These are phyloP conservation scores for Eurystomus gularis DNA, from an alignment of 2,113 vertebrate genomes.

Conservation along the genomic window DNA sequence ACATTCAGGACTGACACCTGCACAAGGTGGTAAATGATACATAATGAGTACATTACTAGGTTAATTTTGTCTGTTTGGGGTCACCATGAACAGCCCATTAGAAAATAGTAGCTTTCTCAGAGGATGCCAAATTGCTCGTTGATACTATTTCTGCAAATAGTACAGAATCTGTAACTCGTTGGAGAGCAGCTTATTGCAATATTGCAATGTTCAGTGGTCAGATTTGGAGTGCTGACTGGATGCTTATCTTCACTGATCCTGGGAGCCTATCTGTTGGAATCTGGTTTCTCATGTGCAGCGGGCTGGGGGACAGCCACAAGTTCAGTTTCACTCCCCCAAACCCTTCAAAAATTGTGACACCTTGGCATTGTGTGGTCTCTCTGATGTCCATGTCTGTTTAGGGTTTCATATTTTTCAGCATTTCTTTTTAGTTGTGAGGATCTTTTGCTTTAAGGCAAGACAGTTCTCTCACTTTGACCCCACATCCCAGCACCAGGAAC, in stretches of 20 bases:
- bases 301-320: neutral
- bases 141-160: neutral
- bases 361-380: neutral
- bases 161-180: neutral
- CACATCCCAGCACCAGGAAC: neutral
- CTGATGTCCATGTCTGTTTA: neutral
- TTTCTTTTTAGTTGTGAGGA: neutral
- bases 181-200: neutral
- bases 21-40: neutral
- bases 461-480: neutral
- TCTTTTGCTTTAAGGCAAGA: neutral
- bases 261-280: neutral
- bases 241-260: neutral
- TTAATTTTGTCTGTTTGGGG: conserved; percentile 13
- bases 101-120: conserved; percentile 14
- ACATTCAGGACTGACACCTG: neutral
- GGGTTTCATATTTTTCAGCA: neutral
- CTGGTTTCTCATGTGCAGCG: neutral
- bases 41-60: neutral
- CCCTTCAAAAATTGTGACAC: neutral
- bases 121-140: neutral
- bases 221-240: neutral
- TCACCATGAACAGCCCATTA: neutral
- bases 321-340: neutral
- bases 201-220: neutral